These are phyloP conservation scores for Zaprionus inermis DNA, from an alignment of 1,140 invertebrate genomes.

Conservation along the genomic window DNA sequence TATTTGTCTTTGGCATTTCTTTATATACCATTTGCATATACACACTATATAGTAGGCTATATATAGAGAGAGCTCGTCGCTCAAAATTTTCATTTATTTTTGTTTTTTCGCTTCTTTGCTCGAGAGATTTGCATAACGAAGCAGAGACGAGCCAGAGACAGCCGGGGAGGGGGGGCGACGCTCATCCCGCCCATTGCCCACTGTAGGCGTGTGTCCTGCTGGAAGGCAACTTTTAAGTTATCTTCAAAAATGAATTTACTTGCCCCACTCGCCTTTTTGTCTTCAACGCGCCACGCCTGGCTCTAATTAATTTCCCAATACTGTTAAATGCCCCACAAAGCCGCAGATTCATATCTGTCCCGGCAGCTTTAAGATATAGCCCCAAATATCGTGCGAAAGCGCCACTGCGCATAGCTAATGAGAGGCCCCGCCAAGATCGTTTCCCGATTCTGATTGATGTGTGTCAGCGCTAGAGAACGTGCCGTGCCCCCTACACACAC, in stretches of 20 bases:
- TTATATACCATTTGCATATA: slow-evolving; percentile 78
- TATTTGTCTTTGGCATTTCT: slow-evolving; percentile 65
- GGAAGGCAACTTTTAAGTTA: slow-evolving; percentile 65
- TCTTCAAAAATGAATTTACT: slow-evolving; percentile 61
- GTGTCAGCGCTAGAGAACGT: slow-evolving; percentile 52
- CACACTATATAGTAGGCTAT: slow-evolving; percentile 38
- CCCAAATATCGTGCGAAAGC: slow-evolving; percentile 47
- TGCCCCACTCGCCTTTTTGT: slow-evolving; percentile 65
- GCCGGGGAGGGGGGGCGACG: background rate
- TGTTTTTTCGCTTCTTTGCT: slow-evolving; percentile 34
- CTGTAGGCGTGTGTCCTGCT: slow-evolving; percentile 44
- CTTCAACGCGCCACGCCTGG: slow-evolving; percentile 34
- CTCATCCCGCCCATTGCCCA: background rate
- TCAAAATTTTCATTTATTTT: slow-evolving; percentile 62
- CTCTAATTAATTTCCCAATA: slow-evolving; percentile 77
- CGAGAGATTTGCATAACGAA: slow-evolving; percentile 75
- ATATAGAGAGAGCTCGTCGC: slow-evolving; percentile 37
- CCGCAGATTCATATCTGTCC: slow-evolving; percentile 21
- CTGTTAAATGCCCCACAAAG: slow-evolving; percentile 8
- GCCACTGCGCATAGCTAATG: slow-evolving; percentile 64
- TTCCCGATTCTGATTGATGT: slow-evolving; percentile 64
- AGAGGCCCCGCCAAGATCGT: slow-evolving; percentile 35
- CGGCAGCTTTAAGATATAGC: slow-evolving; percentile 56
- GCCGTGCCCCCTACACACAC: background rate
- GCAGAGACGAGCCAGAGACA: slow-evolving; percentile 12